Base-by-base conservation (phyloP, 2,888 invertebrate genomes). In the Mycalesis mineus region DNA sequence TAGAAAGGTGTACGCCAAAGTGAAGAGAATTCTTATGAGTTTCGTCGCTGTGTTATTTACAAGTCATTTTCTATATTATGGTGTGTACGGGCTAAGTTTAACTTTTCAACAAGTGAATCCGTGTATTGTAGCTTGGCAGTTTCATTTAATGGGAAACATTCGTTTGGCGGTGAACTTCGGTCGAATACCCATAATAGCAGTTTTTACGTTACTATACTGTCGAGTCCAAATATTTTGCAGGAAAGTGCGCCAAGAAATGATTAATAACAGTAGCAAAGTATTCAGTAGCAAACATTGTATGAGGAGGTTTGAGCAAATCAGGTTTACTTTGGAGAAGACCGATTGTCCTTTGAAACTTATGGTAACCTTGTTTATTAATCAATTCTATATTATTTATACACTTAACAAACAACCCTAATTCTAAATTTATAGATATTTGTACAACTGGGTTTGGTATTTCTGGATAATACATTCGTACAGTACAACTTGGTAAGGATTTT, bases 281-380 rank as follows among this genome's bases (percentile, higher is more conserved):
- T 40, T 51, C 31, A 29, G 2, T 7, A 15, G 14, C 7, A 14
- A 31, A 3, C 29, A 40, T 15, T 40, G 40, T 15, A 31, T 51
- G 39, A 8, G 15, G 14, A 41, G 40, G 11, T 31, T 40, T 15
- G 11, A 14, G 11, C 14, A 31, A 15, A 40, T 51, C 7, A 41
- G 28, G 7, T 15, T 2, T n/a, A 29, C 51, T 7, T 51, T 51
- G 15, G 29, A 41, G 14, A 51, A 51, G 29, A 51, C 40, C 7
- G 51, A 41, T 41, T 51, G 29, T 41, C 51, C 51, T 31, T 3
- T 51, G 9, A 51, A 41, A 31, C 11, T 51, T 3, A 8, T 51
- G 40, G 51, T 51, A 50, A 39, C 7, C 37, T n/a, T 9, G 8
- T 1, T 29, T 29, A 28, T 28, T 28, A 9, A 11, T 9, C 14